Evolutionary conservation across 1,140 invertebrate genomes (phyloP).

Genomic region (Conus ventricosus): DNA sequence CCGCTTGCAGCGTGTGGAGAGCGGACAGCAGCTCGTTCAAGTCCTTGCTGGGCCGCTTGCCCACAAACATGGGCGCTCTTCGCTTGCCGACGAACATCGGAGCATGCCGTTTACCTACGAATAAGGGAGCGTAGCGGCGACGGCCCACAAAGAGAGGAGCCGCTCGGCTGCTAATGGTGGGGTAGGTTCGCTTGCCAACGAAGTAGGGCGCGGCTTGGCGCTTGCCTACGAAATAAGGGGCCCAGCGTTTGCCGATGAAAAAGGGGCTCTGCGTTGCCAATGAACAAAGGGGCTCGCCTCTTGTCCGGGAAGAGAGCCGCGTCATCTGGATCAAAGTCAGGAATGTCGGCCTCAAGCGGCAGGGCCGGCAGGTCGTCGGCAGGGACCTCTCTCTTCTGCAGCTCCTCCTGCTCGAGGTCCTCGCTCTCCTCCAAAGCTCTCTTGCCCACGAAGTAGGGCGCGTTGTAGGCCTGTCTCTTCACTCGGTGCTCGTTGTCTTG

Average conservation of each 20-base stretch:
- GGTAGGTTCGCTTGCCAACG: background rate
- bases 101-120: constrained; percentile 28
- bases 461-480: constrained; percentile 13
- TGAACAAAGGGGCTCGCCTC: constrained; percentile 11
- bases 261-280: constrained; percentile 21
- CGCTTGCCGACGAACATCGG: constrained; percentile 22
- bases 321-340: no score
- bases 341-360: no score
- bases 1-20: constrained; percentile 22
- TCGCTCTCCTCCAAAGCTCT: constrained; percentile 24
- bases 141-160: constrained; percentile 33
- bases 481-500: background rate
- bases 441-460: constrained; percentile 36
- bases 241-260: constrained; percentile 28
- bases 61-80: constrained; percentile 29
- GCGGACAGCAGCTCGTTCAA: constrained; percentile 11
- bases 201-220: constrained; percentile 8
- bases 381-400: constrained; percentile 1
- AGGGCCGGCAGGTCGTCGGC: no score
- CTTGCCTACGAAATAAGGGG: constrained; percentile 35
- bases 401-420: background rate
- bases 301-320: constrained; percentile 25
- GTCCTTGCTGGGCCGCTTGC: constrained; percentile 18
- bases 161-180: constrained; percentile 18
- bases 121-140: constrained; percentile 19